Evolutionary conservation across 2,888 invertebrate species (phyloP), one percentile per base, ranked within the genome.

Genomic region (Synergus japonicus): DNA sequence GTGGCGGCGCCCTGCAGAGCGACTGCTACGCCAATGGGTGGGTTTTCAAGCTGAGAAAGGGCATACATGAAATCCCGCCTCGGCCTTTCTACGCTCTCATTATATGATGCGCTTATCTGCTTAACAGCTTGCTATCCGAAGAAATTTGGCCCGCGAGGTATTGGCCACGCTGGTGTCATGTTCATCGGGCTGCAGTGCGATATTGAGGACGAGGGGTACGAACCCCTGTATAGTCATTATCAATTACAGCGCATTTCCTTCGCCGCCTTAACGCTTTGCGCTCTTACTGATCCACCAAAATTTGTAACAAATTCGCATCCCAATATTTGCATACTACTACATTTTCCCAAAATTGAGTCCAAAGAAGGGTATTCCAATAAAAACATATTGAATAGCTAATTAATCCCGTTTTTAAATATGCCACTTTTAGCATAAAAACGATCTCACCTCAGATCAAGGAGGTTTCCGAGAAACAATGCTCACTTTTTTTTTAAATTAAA

Each of bases 111-210:
- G 88, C 88, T 89, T 89, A 86, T 91, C 89, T 92, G 92, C 92
- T 91, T 91, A 91, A 92, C 94, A 97, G 97, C 97, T 94, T 98
- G 98, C 95, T 98, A 98, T 95, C 97, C 97, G 92, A 97, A 97
- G 94, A 97, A 96, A 94, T 98, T 96, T 94, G 98, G 98, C 89
- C 97, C 98, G 89, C 96, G 98, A 94, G 97, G 97, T 92, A 96
- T 98, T 93, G 98, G 98, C 92, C 97, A 97, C 93, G 97, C 97
- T 90, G 97, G 97, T 92, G 97, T 97, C 92, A 95, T 95, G 89
- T 95, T 96, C 93, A 94, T 96, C 92, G 97, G 96, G 91, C 95
- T 97, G 92, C 96, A 96, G 95, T 96, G 96, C 94, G 97, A 97
- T 94, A 95, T 96, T 93, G 95, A 93, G 94, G 96, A 97, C 93